Base-by-base conservation (phyloP, 2,113 vertebrate genomes). In the Potamarius usumacintae region DNA sequence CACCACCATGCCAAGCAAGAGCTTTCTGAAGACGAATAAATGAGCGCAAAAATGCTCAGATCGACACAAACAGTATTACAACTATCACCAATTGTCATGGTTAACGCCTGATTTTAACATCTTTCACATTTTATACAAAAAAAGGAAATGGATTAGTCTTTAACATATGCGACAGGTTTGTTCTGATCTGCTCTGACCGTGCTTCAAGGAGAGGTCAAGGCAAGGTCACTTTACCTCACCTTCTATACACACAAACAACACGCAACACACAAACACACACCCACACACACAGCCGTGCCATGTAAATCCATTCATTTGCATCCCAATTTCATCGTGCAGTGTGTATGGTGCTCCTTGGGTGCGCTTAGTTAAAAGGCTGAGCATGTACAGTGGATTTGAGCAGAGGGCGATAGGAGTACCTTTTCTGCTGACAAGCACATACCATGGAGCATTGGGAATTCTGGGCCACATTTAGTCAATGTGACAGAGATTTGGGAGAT, bases 361-460 rank as follows among this genome's bases (percentile, higher is more conserved):
- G 12, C 6, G 27, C 72, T 85, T 86, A 88, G 87, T 90, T 83
- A 88, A 57, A 88, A 86, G 86, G 89, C 84, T 84, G 84, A 84
- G 80, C 72, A 86, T 88, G 87, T 80, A 65, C 57, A 50, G 50
- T 88, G 60, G 81, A 86, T 86, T 72, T 90, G 79, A 82, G 74
- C 79, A 82, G 83, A 84, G 84, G 89, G 89, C 81, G 55, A 57
- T 65, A 27, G 76, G 52, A 55, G 85, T 79, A 65, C 62, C 42
- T 80, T 86, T 90, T 90, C 84, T 90, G 89, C 87, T 88, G 89
- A 90, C 87, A 78, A 90, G 82, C 53, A 90, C 87, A 86, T 71
- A 86, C 12, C 57, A 22, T 22, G 67, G 11, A 48, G 18, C 84
- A 84, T 84, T 83, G 79, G 84, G 84, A 65, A 88, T 90, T 90